Percentiles rank a stretch among this genome's conserved stretches.
Evolutionary conservation across 2,113 vertebrate genomes (phyloP).

Genomic region (Centropus unirufus): DNA sequence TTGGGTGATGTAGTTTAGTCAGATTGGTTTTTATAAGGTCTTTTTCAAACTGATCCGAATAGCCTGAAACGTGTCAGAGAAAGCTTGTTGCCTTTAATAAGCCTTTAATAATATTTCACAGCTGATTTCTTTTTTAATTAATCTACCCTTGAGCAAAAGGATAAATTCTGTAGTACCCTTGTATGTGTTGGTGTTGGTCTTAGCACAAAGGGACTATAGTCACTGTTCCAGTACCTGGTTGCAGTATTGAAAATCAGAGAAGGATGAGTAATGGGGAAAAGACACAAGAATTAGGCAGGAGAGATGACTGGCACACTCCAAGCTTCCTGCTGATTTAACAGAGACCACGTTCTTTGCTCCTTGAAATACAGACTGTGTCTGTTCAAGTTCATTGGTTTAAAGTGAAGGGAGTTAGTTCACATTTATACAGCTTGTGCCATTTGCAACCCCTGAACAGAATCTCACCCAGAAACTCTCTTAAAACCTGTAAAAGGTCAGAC

Average conservation of each 20-base stretch:
- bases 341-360: not conserved
- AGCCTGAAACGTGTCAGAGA: conserved; percentile 23
- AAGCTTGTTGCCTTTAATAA: conserved; percentile 13
- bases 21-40: conserved; percentile 26
- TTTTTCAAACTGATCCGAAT: conserved; percentile 58
- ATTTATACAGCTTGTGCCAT: not conserved
- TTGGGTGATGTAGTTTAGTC: conserved; percentile 27
- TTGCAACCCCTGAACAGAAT: conserved; percentile 5
- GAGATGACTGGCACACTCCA: not conserved
- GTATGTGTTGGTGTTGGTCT: not conserved
- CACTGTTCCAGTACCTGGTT: not conserved
- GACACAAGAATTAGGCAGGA: not conserved
- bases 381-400: conserved; percentile 11
- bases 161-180: not conserved
- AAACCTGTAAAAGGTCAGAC: conserved; percentile 22
- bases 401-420: conserved; percentile 24
- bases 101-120: conserved; percentile 39
- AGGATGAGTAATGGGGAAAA: not conserved
- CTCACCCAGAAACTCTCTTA: conserved; percentile 30
- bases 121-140: conserved; percentile 24
- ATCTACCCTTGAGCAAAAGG: conserved; percentile 38
- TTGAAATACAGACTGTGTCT: not conserved
- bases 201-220: not conserved
- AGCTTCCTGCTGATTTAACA: not conserved
- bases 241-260: not conserved